Evolutionary conservation across 1,140 invertebrate genomes (phyloP), one percentile per base, ranked within the genome.

Genomic region (Drosophila micromelanica): DNA sequence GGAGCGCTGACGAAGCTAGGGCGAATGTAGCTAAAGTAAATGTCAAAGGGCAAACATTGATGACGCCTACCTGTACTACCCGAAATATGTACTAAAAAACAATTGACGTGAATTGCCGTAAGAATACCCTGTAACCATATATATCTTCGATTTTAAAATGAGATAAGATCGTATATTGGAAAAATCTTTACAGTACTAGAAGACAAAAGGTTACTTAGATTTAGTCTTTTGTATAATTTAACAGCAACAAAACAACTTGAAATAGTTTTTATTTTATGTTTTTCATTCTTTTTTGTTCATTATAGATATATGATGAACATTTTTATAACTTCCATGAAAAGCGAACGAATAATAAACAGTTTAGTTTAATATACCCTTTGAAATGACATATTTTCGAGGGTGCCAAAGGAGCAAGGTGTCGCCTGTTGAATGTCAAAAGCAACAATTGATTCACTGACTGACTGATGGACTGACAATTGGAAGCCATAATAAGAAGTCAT

Each of bases 401-500:
- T 37, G 15, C 23, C 32, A 17, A 60, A 60, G 27, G 30, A 43
- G 49, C 57, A n/a, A 35, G 13, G 55, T 9, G 49, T 20, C 42
- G 80, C 80, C 80, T 84, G 80, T 84, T 84, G 80, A 84, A 84
- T 84, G 72, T 67, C 78, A 69, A 73, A 74, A 56, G 62, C 73
- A 61, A 80, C 76, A 61, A 43, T 23, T 60, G 35, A 42, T 17
- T 17, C 32, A 15, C 60, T 51, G 45, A 17, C 59, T 59, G 57
- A 48, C 30, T 40, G 32, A 54, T 37, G 15, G 17, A 45, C 69
- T 68, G 67, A 73, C 80, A 80, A 80, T 49, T 80, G 68, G 51
- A 85, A 85, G 67, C 62, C 76, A 80, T 65, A 76, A 67, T 46
- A 57, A 49, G 57, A 42, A 9, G 38, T 12, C 11, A 32, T 42